phyloP scores from a whole-genome alignment of 2,113 vertebrate species.

The Oenanthe oenanthe region DNA sequence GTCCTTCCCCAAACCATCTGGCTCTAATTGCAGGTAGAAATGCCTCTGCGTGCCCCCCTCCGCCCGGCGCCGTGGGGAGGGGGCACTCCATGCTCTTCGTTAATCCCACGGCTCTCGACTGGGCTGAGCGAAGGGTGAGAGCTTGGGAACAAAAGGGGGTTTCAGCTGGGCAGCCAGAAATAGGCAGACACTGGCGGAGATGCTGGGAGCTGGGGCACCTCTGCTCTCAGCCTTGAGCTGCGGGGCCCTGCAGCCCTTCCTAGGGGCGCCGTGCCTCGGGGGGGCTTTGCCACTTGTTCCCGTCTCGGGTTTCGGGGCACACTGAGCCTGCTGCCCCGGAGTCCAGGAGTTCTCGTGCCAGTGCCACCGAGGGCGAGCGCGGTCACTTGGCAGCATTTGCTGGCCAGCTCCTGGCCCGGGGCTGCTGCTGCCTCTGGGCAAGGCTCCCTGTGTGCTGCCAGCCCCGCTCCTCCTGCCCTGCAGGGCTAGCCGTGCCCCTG shows the following conservation, averaged over 20 bases:
- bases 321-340: conserved; percentile 14
- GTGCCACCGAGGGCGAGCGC: rapidly evolving
- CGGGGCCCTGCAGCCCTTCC: background rate
- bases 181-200: background rate
- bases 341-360: background rate
- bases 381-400: rapidly evolving
- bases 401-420: background rate
- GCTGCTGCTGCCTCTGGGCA: rapidly evolving
- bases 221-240: background rate
- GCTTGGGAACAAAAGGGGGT: conserved; percentile 34
- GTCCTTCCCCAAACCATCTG: conserved; percentile 74
- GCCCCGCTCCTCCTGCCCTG: background rate
- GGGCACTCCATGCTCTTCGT: background rate
- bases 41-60: background rate
- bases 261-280: rapidly evolving
- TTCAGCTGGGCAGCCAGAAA: conserved; percentile 38
- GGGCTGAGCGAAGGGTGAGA: background rate
- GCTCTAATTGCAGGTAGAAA: conserved; percentile 78
- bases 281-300: conserved; percentile 23
- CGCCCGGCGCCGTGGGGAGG: background rate
- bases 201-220: background rate
- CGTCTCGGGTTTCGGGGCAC: conserved; percentile 30
- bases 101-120: conserved; percentile 21
- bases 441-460: background rate
- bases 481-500: too few relatives aligned